A percentile compares a stretch with the other conserved stretches of the same genome.
Conservation (phyloP, 2,113 vertebrate species). For the Toxotes jaculatrix region DNA sequence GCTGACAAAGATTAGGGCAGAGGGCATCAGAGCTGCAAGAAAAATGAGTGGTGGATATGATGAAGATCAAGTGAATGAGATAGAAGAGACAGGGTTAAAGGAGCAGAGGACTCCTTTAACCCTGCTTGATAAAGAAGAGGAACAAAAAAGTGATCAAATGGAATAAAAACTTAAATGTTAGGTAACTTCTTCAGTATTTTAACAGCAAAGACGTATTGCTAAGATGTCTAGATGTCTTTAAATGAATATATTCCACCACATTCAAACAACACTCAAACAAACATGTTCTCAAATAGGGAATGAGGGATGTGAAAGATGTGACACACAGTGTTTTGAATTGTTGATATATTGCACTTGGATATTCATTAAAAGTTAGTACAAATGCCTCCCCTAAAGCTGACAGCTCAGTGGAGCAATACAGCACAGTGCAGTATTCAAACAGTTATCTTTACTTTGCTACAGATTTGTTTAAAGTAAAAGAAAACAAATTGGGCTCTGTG, state of each 20-base stretch:
- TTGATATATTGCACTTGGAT: constrained; percentile 48
- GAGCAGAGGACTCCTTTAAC: background rate
- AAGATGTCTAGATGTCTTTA: background rate
- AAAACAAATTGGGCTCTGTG: constrained; percentile 49
- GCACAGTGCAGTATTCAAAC: constrained; percentile 49
- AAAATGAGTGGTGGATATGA: constrained; percentile 23
- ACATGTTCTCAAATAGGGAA: background rate
- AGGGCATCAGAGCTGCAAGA: constrained; percentile 36
- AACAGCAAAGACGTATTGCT: background rate
- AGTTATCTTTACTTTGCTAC: constrained; percentile 49
- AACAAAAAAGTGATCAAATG: background rate
- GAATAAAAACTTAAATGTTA: background rate
- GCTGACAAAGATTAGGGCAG: constrained; percentile 46
- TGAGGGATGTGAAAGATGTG: background rate
- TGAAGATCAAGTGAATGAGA: constrained; percentile 46
- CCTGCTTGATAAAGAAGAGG: background rate
- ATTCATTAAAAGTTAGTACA: constrained; percentile 56
- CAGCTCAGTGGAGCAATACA: constrained; percentile 52
- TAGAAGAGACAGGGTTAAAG: constrained; percentile 3
- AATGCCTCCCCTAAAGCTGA: constrained; percentile 53
- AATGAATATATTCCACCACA: background rate
- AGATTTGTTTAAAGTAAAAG: constrained; percentile 53
- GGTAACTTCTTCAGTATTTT: background rate
- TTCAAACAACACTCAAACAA: background rate
- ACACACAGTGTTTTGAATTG: constrained; percentile 36